Evolutionary conservation across 1,140 invertebrate species (phyloP), one percentile per base, ranked within the genome.

Genomic region (Rhopalosiphum padi): DNA sequence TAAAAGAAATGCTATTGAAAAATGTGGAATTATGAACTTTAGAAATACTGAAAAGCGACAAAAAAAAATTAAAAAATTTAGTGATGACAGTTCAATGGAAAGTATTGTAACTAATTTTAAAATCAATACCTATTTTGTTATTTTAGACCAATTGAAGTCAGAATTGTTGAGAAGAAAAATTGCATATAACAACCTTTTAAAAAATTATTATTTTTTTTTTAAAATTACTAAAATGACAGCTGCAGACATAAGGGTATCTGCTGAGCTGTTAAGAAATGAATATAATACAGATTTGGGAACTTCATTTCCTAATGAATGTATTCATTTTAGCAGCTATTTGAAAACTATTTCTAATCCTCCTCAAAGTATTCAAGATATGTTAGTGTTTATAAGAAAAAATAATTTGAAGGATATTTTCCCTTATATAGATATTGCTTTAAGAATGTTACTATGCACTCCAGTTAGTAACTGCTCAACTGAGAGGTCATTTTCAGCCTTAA

Each of bases 161-260:
- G 41, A 46, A 86, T 25, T 86, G 22, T 43, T 43, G 23, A 43
- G 9, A 86, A 86, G 41, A 43, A 86, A 86, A 86, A 43, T 86
- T 25, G 83, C 83, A 46, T 86, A 46, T 86, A 22, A 86, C 41
- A 46, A 25, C 41, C 23, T 46, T 86, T 30, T 86, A 5, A 86
- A 43, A 43, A 86, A 86, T 86, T 86, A 86, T 46, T 43, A 22
- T 23, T 86, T 86, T 86, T 86, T 86, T 83, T 41, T 83, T 83
- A 18, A 41, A 21, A 21, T 83, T 15, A 83, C 37, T 41, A 83
- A 37, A 21, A 41, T 83, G 82, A 41, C 68, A 4, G 68, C 68
- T 5, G 68, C 68, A 77, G 68, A 77, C 7, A 77, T 77, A 35
- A 1, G 68, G 30, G n/a, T n/a, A 35, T 35, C 9, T 77, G 68